A percentile compares a stretch with the other conserved stretches of the same genome.
Evolutionary conservation across 1,140 invertebrate genomes (phyloP).

Genomic region (Saccostrea glomerata): DNA sequence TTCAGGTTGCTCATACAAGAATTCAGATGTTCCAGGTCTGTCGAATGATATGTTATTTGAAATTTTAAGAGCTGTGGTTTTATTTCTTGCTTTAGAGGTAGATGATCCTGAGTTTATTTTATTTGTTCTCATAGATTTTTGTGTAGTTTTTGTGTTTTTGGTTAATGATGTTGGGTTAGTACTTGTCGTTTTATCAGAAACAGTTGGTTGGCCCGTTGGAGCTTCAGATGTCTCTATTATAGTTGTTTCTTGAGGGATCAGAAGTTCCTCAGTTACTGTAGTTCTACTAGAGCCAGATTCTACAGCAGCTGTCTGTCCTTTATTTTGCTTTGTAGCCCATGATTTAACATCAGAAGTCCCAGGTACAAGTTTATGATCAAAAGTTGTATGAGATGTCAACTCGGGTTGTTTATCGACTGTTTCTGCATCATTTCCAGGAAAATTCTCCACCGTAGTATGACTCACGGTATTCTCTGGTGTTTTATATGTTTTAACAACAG

Average conservation of each 20-base stretch:
- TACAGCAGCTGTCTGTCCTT: neutral
- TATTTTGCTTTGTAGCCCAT: neutral
- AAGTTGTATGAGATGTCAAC: neutral
- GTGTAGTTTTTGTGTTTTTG: neutral
- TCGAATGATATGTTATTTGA: neutral
- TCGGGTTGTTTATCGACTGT: neutral
- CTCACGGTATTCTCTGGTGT: neutral
- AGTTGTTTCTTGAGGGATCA: neutral
- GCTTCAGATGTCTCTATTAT: neutral
- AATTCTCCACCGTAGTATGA: neutral
- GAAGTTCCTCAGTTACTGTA: neutral
- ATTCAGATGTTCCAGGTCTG: slow-evolving; percentile 4
- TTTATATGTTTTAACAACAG: neutral
- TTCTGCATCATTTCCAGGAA: neutral
- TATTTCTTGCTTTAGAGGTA: neutral
- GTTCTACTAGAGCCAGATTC: neutral
- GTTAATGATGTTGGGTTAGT: neutral
- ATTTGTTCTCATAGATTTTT: neutral
- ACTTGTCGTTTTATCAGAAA: neutral
- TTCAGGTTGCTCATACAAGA: neutral
- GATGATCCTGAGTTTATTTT: neutral
- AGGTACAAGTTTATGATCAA: neutral
- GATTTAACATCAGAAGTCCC: neutral
- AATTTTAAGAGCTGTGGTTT: neutral
- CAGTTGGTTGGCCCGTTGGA: neutral